These are phyloP conservation scores for Lasioglossum vierecki DNA, from an alignment of 2,888 invertebrate genomes.

Conservation along the genomic window DNA sequence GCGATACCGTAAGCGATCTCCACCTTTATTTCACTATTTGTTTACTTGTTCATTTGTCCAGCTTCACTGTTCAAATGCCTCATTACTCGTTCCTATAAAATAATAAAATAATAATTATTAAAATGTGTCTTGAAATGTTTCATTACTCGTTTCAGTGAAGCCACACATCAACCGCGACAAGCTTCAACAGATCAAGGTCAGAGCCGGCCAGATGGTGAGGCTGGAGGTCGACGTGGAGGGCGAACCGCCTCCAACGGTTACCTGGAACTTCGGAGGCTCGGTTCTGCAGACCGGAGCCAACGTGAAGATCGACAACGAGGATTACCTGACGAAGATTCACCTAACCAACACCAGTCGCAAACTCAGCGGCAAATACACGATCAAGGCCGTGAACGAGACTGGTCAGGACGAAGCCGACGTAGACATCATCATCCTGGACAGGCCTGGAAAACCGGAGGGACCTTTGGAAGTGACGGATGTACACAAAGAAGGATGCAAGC, in stretches of 20 bases:
- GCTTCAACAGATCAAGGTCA: slow-evolving; percentile 93
- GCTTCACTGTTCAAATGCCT: neutral
- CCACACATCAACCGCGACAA: slow-evolving; percentile 98
- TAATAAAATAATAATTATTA: neutral
- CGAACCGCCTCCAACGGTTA: slow-evolving; percentile 97
- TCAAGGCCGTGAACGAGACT: slow-evolving; percentile 96
- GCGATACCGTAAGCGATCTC: slow-evolving; percentile 89
- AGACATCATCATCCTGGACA: slow-evolving; percentile 94
- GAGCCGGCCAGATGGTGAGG: slow-evolving; percentile 95
- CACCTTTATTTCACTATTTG: neutral
- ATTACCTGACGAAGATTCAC: slow-evolving; percentile 95
- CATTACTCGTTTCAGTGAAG: slow-evolving; percentile 88
- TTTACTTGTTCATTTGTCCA: neutral
- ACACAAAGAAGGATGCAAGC: slow-evolving; percentile 96
- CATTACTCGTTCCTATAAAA: neutral
- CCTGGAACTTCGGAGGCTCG: slow-evolving; percentile 90
- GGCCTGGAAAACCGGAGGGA: slow-evolving; percentile 95
- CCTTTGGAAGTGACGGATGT: slow-evolving; percentile 96
- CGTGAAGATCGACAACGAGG: slow-evolving; percentile 93
- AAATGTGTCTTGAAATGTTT: neutral
- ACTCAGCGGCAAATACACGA: slow-evolving; percentile 95
- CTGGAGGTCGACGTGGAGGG: slow-evolving; percentile 98
- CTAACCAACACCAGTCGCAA: slow-evolving; percentile 92
- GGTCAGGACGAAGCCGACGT: slow-evolving; percentile 97
- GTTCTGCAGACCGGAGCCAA: slow-evolving; percentile 88